These are phyloP conservation scores for Lithobius niger DNA, from an alignment of 1,140 invertebrate species.

Conservation along the genomic window DNA sequence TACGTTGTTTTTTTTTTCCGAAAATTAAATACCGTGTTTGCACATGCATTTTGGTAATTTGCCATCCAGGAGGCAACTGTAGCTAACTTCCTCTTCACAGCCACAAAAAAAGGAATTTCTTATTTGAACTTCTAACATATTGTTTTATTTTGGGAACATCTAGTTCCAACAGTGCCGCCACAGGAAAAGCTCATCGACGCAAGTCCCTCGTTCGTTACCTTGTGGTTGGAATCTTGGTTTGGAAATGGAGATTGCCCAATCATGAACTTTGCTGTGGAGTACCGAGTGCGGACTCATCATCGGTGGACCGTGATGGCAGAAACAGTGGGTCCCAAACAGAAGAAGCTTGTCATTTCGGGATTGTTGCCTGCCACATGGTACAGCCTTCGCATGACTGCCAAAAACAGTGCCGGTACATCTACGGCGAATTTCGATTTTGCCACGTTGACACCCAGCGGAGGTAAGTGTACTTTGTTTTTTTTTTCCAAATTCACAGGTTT, in stretches of 20 bases:
- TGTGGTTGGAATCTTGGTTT: slow-evolving; percentile 74
- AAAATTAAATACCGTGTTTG: neutral
- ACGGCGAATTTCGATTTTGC: slow-evolving; percentile 65
- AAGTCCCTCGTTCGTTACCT: slow-evolving; percentile 74
- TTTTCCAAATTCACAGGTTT: too few species aligned
- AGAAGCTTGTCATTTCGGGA: slow-evolving; percentile 32
- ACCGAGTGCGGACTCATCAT: slow-evolving; percentile 30
- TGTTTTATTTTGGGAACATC: neutral
- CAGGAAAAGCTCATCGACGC: slow-evolving; percentile 39
- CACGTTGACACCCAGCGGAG: slow-evolving; percentile 41
- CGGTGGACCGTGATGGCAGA: slow-evolving; percentile 3
- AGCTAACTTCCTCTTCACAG: neutral
- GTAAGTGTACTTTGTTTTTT: slow-evolving; percentile 25
- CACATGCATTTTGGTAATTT: neutral
- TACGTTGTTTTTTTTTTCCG: neutral
- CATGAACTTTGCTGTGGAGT: slow-evolving; percentile 71
- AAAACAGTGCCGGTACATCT: slow-evolving; percentile 82
- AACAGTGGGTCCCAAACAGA: neutral
- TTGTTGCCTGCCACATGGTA: slow-evolving; percentile 73
- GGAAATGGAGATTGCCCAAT: slow-evolving; percentile 79
- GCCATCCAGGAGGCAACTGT: neutral
- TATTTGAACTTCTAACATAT: neutral
- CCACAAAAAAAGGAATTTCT: neutral
- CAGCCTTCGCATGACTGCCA: slow-evolving; percentile 66
- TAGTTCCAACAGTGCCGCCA: slow-evolving; percentile 7